A percentile compares a stretch with the other conserved stretches of the same genome.
Evolutionary conservation across 2,113 vertebrate genomes (phyloP).

Genomic region (Apodemus sylvaticus): DNA sequence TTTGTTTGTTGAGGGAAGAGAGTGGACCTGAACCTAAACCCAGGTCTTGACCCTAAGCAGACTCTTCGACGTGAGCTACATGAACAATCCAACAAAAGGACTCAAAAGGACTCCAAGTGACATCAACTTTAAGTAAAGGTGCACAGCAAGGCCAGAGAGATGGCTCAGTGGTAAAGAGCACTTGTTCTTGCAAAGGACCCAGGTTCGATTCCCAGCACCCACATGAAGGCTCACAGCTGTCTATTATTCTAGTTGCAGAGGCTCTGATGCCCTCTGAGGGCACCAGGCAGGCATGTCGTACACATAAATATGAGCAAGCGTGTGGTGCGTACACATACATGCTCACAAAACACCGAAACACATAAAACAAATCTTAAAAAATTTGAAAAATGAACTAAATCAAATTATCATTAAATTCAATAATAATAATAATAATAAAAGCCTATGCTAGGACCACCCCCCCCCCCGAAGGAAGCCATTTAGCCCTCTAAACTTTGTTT

Average conservation of each 20-base stretch:
- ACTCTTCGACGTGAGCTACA: not conserved
- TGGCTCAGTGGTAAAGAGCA: not conserved
- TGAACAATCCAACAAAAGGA: not conserved
- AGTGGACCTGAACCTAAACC: not conserved
- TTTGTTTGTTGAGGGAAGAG: not conserved
- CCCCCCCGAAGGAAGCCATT: not conserved
- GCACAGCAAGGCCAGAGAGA: not conserved
- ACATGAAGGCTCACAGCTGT: not conserved
- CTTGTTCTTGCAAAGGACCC: not conserved
- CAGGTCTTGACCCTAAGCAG: not conserved
- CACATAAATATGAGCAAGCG: not conserved
- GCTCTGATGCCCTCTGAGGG: not conserved
- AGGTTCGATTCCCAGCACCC: not conserved
- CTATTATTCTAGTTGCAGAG: not conserved
- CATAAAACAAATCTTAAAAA: not conserved
- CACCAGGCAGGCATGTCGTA: not conserved
- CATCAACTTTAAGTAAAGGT: not conserved
- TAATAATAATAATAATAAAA: not conserved
- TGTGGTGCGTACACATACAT: not conserved
- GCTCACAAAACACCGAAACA: not conserved
- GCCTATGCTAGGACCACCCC: not conserved
- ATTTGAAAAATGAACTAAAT: not conserved
- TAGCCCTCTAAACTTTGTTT: not conserved
- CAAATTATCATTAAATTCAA: not conserved
- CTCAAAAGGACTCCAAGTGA: constrained; percentile 21